These are phyloP conservation scores for Periophthalmodon schlosseri DNA, from an alignment of 2,113 vertebrate genomes.

Conservation along the genomic window DNA sequence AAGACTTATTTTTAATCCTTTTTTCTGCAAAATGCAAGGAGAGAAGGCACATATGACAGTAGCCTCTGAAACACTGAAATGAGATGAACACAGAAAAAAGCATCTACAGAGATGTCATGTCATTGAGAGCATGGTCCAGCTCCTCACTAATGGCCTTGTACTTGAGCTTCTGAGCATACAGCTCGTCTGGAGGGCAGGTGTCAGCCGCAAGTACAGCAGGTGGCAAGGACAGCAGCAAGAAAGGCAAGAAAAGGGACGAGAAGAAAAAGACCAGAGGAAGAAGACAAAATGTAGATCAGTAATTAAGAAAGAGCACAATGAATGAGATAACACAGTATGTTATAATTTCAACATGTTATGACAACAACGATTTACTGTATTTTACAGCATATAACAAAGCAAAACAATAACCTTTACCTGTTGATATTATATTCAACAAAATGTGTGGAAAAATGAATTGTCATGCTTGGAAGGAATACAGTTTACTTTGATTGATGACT, in stretches of 20 bases:
- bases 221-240: slow-evolving; percentile 65
- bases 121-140: slow-evolving; percentile 91
- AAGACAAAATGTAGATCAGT: slow-evolving; percentile 62
- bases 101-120: slow-evolving; percentile 88
- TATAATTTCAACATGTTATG: neutral
- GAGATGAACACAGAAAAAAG: slow-evolving; percentile 24
- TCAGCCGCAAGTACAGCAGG: slow-evolving; percentile 61
- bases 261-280: slow-evolving; percentile 53
- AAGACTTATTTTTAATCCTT: slow-evolving; percentile 37
- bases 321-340: neutral
- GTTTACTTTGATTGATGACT: neutral
- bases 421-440: no score
- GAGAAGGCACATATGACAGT: slow-evolving; percentile 53
- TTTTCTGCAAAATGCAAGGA: slow-evolving; percentile 28
- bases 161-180: slow-evolving; percentile 94
- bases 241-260: slow-evolving; percentile 59
- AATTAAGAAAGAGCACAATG: slow-evolving; percentile 11
- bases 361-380: neutral
- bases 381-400: no score
- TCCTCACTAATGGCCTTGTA: slow-evolving; percentile 94
- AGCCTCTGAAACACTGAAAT: slow-evolving; percentile 10
- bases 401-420: no score
- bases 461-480: no score
- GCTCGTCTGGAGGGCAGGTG: slow-evolving; percentile 80
- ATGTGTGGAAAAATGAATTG: neutral